Conservation (phyloP, 2,888 invertebrate genomes). For the Steinernema carpocapsae region DNA sequence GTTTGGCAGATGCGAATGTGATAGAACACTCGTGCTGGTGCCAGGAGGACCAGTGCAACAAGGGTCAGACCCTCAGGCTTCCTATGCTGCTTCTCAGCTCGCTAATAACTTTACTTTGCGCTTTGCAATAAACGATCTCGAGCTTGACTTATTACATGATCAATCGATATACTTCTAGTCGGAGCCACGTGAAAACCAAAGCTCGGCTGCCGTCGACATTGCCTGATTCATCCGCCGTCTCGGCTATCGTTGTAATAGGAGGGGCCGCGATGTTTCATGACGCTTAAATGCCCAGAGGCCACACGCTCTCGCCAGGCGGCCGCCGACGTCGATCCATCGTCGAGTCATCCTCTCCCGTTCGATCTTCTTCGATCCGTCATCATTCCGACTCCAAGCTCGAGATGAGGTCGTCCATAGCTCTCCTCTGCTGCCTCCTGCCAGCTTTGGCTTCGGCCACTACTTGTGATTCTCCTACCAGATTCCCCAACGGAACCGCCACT, state of each 20-base stretch:
- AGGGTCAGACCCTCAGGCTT: conserved; percentile 5
- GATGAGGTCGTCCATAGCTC: neutral
- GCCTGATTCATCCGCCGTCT: conserved; percentile 1
- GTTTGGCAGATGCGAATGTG: conserved; percentile 42
- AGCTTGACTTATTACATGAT: neutral
- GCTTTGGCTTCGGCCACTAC: neutral
- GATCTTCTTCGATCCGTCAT: neutral
- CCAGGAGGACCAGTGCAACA: conserved; percentile 44
- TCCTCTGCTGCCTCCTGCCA: conserved; percentile 5
- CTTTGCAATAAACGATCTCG: conserved; percentile 7
- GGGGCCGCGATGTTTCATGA: conserved; percentile 1
- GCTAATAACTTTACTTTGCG: too few relatives aligned
- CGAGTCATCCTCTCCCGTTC: too few relatives aligned
- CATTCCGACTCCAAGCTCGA: neutral
- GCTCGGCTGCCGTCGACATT: neutral
- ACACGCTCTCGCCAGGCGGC: neutral
- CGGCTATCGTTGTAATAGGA: conserved; percentile 1
- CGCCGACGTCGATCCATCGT: conserved; percentile 20
- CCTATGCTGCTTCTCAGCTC: too few relatives aligned
- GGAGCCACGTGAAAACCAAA: neutral
- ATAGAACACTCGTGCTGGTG: conserved; percentile 44
- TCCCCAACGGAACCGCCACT: conserved; percentile 17
- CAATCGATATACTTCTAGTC: too few relatives aligned
- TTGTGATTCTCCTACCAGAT: conserved; percentile 1
- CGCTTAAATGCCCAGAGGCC: conserved; percentile 10